A percentile compares a stretch with the other conserved stretches of the same genome.
Evolutionary conservation across 2,113 vertebrate species (phyloP).

Genomic region (Pao palembangensis): DNA sequence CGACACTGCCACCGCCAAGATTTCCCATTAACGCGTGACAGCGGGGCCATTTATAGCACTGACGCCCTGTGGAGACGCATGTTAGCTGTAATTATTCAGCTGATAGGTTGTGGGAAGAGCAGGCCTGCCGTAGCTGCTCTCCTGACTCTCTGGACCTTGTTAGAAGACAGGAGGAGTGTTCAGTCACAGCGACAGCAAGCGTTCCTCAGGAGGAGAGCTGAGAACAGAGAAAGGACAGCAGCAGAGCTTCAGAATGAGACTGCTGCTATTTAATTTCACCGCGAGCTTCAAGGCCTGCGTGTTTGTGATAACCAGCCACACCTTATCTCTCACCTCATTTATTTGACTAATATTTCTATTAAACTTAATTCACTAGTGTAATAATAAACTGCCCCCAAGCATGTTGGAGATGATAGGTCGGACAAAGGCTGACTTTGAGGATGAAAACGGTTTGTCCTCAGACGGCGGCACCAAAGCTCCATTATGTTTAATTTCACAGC

Average conservation of each 20-base stretch:
- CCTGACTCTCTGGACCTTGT: conserved; percentile 21
- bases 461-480: not conserved
- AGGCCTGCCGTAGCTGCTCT: conserved; percentile 25
- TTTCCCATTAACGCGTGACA: conserved; percentile 45
- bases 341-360: conserved; percentile 21
- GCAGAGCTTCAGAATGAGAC: conserved; percentile 23
- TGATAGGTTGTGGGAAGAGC: conserved; percentile 23
- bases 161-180: conserved; percentile 9
- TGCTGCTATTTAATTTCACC: conserved; percentile 19
- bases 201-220: conserved; percentile 4
- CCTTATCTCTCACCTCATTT: conserved; percentile 17
- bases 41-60: conserved; percentile 35
- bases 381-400: conserved; percentile 5
- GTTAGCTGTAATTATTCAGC: conserved; percentile 60
- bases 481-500: conserved; percentile 5
- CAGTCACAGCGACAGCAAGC: conserved; percentile 27
- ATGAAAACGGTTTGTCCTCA: not conserved
- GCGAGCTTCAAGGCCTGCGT: conserved; percentile 16
- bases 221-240: conserved; percentile 7
- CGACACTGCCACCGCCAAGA: conserved; percentile 9
- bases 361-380: conserved; percentile 12
- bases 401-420: not conserved
- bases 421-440: not conserved
- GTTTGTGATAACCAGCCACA: conserved; percentile 10
- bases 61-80: conserved; percentile 46